Evolutionary conservation across 2,113 vertebrate genomes (phyloP).

Genomic region (Sebastes fasciatus): DNA sequence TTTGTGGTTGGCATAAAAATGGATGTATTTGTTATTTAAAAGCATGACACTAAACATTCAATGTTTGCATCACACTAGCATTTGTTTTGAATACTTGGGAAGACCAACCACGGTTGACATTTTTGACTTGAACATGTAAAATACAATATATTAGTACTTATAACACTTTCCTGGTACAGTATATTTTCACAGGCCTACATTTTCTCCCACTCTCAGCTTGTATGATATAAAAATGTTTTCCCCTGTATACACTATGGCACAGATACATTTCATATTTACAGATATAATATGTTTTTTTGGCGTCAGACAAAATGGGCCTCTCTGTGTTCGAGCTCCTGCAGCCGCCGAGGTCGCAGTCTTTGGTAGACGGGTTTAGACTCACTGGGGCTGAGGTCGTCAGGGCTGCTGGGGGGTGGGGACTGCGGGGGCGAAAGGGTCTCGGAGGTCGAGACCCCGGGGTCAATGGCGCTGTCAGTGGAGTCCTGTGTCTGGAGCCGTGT

Average conservation of each 20-base stretch:
- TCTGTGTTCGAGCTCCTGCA: constrained; percentile 92
- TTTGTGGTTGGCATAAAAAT: constrained; percentile 10
- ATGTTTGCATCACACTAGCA: not conserved
- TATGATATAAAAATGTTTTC: constrained; percentile 44
- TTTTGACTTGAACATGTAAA: constrained; percentile 54
- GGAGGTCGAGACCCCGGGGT: constrained; percentile 66
- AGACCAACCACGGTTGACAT: constrained; percentile 28
- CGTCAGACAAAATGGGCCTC: constrained; percentile 95
- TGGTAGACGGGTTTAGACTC: constrained; percentile 88
- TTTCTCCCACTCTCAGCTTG: constrained; percentile 25
- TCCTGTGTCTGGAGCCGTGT: constrained; percentile 67
- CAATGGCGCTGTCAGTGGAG: constrained; percentile 78
- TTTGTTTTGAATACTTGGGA: constrained; percentile 23
- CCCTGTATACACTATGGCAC: constrained; percentile 66
- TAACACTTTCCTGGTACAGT: constrained; percentile 78
- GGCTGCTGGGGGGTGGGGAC: constrained; percentile 76
- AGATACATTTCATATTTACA: constrained; percentile 71
- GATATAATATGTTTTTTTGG: constrained; percentile 46
- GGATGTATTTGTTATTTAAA: constrained; percentile 30
- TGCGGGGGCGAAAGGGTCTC: constrained; percentile 69
- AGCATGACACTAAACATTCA: constrained; percentile 6
- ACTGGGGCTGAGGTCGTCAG: constrained; percentile 81
- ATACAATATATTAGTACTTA: constrained; percentile 77
- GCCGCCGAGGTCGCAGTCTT: constrained; percentile 88
- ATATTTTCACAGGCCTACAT: constrained; percentile 56